These are phyloP conservation scores for Morpho achilles DNA, from an alignment of 2,888 invertebrate genomes.

Conservation along the genomic window DNA sequence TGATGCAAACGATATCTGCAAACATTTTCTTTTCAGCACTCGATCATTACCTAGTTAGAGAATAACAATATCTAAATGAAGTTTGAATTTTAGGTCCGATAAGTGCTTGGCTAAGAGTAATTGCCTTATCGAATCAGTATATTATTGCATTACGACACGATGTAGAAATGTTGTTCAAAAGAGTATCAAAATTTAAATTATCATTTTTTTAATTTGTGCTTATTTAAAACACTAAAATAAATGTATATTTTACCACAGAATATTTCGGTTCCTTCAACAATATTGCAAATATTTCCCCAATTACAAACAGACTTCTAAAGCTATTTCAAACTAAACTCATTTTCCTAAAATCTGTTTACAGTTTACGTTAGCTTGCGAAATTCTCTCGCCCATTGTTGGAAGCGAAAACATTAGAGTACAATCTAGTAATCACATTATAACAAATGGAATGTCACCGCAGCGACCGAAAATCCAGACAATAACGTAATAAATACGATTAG, in stretches of 20 bases:
- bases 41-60: too few relatives aligned
- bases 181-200: too few relatives aligned
- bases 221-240: neutral
- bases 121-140: too few relatives aligned
- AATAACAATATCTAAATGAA: too few relatives aligned
- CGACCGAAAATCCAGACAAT: conserved; percentile 31
- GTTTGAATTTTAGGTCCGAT: too few relatives aligned
- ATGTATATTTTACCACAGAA: too few relatives aligned
- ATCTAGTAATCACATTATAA: conserved; percentile 28
- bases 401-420: conserved; percentile 22
- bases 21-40: too few relatives aligned
- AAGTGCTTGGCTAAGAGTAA: too few relatives aligned
- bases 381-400: conserved; percentile 22
- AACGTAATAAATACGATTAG: conserved; percentile 39
- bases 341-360: conserved; percentile 25
- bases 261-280: neutral
- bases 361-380: conserved; percentile 21
- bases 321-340: conserved; percentile 26
- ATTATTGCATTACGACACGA: too few relatives aligned
- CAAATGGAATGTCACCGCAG: conserved; percentile 30
- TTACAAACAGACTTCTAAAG: conserved; percentile 18
- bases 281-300: conserved; percentile 16
- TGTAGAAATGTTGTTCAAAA: too few relatives aligned
- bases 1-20: too few relatives aligned
- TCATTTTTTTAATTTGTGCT: neutral